Evolutionary conservation across 1,140 invertebrate genomes (phyloP), one percentile per base, ranked within the genome.

Genomic region (Orussus abietinus): DNA sequence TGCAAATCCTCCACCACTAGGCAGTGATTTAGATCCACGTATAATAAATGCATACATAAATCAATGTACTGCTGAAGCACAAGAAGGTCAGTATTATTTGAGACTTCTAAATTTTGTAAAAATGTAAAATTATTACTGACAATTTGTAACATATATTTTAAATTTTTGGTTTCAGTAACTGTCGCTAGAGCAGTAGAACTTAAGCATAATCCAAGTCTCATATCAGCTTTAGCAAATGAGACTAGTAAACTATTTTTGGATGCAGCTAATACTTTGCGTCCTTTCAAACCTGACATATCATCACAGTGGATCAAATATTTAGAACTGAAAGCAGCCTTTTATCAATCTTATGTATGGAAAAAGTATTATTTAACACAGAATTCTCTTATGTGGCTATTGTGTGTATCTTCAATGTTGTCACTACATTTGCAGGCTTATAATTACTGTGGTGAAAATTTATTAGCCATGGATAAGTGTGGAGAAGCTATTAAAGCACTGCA

Each of bases 31-130:
- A 39, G 83, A 86, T 57, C 70, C 72, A 10, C 62, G 77, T 19
- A 72, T 86, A 12, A 55, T 84, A 35, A 78, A 76, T 49, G 81
- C 82, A 20, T 86, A 86, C 56, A 66, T 82, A 9, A 75, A 78
- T 56, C 83, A 85, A 51, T 83, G 80, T 59, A 82, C 80, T 22
- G 84, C 82, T 20, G 84, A 86, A 67, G 84, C 84, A 4, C 84
- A 86, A 64, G 84, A 86, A 76, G 78, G 81, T 82, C 60, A 38
- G 36, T 21, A 26, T 21, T 34, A 28, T 19, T 12, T 32, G 30
- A 19, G 29, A 35, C 18, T 26, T 31, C 30, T 30, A 12, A 34
- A 28, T 17, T 18, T 21, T 13, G 25, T 31, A 30, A 34, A 25
- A 35, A 41, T 21, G 11, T 10, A 9, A 7, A 10, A 21, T 42